Percentiles rank a stretch among this genome's conserved stretches.
These are phyloP conservation scores for Pyrgilauda ruficollis DNA, from an alignment of 2,113 vertebrate species.

Conservation along the genomic window DNA sequence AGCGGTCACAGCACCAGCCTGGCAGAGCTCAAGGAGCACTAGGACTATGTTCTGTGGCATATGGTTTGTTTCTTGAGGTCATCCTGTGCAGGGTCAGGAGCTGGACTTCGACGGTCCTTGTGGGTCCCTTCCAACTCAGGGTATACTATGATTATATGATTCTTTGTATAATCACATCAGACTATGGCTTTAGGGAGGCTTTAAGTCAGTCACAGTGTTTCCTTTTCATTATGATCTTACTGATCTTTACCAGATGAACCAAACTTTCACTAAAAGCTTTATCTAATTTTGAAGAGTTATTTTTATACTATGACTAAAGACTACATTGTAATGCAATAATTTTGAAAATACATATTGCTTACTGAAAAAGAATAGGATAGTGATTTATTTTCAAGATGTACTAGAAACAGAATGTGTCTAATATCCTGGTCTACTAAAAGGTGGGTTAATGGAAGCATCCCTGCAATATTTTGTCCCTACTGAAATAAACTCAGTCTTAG, in stretches of 20 bases:
- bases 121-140: background rate
- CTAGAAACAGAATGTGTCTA: background rate
- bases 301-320: constrained; percentile 11
- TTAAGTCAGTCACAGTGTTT: background rate
- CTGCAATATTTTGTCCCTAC: background rate
- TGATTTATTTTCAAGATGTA: background rate
- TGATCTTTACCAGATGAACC: constrained; percentile 21
- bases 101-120: background rate
- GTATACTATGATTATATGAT: background rate
- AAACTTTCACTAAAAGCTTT: constrained; percentile 15
- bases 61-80: background rate
- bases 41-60: background rate
- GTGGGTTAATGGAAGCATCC: background rate
- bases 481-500: background rate
- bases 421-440: background rate
- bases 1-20: background rate
- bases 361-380: background rate
- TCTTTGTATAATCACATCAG: background rate
- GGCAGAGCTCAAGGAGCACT: background rate
- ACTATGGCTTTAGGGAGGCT: background rate
- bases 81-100: background rate
- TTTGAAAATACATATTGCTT: background rate
- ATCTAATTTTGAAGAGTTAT: constrained; percentile 6
- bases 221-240: background rate
- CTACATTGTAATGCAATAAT: background rate